Evolutionary conservation across 2,888 invertebrate species (phyloP), one percentile per base, ranked within the genome.

Genomic region (Allacma fusca): DNA sequence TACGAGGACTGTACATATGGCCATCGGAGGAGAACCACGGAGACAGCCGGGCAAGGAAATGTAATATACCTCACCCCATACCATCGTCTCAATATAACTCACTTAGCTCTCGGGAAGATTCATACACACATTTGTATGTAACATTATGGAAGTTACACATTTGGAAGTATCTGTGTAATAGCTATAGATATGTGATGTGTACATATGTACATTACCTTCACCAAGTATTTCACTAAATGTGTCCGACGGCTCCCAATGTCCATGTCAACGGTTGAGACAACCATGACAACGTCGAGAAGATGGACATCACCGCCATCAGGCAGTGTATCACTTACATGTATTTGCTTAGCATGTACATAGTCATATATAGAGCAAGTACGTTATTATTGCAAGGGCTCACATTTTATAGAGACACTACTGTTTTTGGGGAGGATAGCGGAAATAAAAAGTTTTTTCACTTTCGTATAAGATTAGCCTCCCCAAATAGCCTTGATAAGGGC

Each of bases 51-150:
- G 50, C 50, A 1, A 50, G 9, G 68, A 28, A n/a, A 68, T 29
- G 34, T 68, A 68, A 68, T 68, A 68, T 34, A 68, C 68, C 34
- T 68, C n/a, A 21, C 34, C 34, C 26, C 29, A n/a, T n/a, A 13
- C 29, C 34, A 21, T 34, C 5, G 34, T 34, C 9, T 34, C 34
- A 7, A 4, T 34, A 34, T 34, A 34, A 34, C 34, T 34, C 9
- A 34, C 34, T 34, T 34, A 34, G 34, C 9, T 34, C 34, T 34
- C 34, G 4, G n/a, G n/a, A n/a, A n/a, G n/a, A n/a, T n/a, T n/a
- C n/a, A n/a, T n/a, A n/a, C n/a, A n/a, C n/a, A n/a, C n/a, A 21
- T 57, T 57, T 57, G 21, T 57, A 57, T 57, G 21, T 21, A 13
- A 57, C 21, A 13, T 57, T 7, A 57, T 57, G 21, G 19, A 57